Evolutionary conservation across 2,888 invertebrate genomes (phyloP), one percentile per base, ranked within the genome.

Genomic region (Philhelius pedissequus): DNA sequence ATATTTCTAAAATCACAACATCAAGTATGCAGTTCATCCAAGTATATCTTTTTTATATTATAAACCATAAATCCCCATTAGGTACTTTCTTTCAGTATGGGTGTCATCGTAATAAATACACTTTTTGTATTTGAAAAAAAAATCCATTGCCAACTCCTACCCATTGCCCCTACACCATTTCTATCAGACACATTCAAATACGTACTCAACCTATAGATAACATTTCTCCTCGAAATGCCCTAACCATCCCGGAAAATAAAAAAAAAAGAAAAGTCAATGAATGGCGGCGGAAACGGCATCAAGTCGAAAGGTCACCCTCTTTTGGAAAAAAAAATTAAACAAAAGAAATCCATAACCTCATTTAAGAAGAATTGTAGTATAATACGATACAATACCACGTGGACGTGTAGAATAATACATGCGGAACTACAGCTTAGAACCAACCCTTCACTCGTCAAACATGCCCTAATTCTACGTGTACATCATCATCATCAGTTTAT

Each of bases 241-340:
- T 54, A 32, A 62, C 62, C 13, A 20, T 38, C 15, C 22, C 35
- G 58, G 20, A 32, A 45, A 43, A 56, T 27, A 18, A 20, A 5
- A 25, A 20, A 58, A 50, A 25, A 25, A 20, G 35, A 13, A 56
- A 78, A 56, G 27, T 43, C 43, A 52, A 77, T 45, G 48, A 30
- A 35, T 22, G 8, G 18, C 22, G 18, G 56, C 32, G 54, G 56
- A 32, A 30, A 20, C 20, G 56, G 11, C 60, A 43, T 62, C 27
- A 62, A 27, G 64, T 25, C 71, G 68, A 79, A 74, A 79, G 79
- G 73, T 79, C 74, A 73, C 73, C 60, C 60, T 66, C 40, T 68
- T 30, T 75, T 20, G 32, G 25, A 62, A 60, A 62, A 50, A 35
- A 62, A 60, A 62, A 50, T 62, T 64, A 64, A 48, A 48, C 64